Percentiles rank a stretch among this genome's conserved stretches.
phyloP scores from a whole-genome alignment of 1,140 invertebrate species.

The Acromyrmex heyeri region DNA sequence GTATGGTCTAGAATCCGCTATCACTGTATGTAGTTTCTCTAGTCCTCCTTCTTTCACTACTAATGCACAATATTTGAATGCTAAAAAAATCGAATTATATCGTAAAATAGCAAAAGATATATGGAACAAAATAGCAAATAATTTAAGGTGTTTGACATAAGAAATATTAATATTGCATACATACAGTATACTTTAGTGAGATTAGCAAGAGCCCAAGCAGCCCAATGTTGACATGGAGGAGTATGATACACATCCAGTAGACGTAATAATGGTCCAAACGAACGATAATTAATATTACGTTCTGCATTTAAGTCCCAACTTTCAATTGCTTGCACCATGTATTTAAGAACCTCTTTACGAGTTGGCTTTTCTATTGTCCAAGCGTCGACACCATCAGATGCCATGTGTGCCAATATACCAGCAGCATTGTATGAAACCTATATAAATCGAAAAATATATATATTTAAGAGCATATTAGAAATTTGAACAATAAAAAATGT shows the following conservation, averaged over 20 bases:
- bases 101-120: neutral
- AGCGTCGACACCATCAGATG: slow-evolving; percentile 94
- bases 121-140: neutral
- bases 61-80: slow-evolving; percentile 96
- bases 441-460: neutral
- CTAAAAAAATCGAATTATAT: slow-evolving; percentile 79
- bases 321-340: slow-evolving; percentile 93
- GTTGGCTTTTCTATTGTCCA: slow-evolving; percentile 93
- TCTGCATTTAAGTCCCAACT: slow-evolving; percentile 95
- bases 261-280: slow-evolving; percentile 96
- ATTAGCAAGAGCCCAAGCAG: slow-evolving; percentile 99
- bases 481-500: neutral
- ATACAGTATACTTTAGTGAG: slow-evolving; percentile 96
- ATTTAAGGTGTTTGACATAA: neutral
- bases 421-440: slow-evolving; percentile 98
- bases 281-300: slow-evolving; percentile 98
- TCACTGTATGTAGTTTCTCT: slow-evolving; percentile 90
- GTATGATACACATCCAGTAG: slow-evolving; percentile 94
- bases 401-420: slow-evolving; percentile 97
- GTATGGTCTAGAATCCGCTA: slow-evolving; percentile 89
- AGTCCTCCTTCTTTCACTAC: slow-evolving; percentile 95
- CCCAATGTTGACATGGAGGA: slow-evolving; percentile 97
- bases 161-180: slow-evolving; percentile 81
- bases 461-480: neutral
- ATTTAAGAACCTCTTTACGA: slow-evolving; percentile 91